Evolutionary conservation across 2,888 invertebrate genomes (phyloP), one percentile per base, ranked within the genome.

Genomic region (Pseudococcus viburni): DNA sequence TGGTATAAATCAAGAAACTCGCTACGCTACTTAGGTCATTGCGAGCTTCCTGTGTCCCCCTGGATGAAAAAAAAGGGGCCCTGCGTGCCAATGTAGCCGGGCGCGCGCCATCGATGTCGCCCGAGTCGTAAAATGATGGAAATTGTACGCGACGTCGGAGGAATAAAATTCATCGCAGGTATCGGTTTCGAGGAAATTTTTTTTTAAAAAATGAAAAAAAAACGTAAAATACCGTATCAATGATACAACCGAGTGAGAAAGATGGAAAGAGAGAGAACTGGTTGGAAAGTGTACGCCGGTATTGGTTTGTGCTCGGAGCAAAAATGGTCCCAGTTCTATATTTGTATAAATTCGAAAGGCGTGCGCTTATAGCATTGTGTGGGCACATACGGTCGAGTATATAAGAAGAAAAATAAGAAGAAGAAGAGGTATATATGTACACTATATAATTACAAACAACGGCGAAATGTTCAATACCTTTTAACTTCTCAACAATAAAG

Each of bases 241-340:
- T 51, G 48, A 51, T 51, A 51, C 48, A 19, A 19, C 8, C 6
- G 15, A 46, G 46, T 33, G 33, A 73, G 46, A 46, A 42, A 42
- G 42, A 42, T 42, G 42, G 9, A 8, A 9, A 6, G 11, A 19
- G 33, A 42, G 12, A 46, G 80, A 46, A 83, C 80, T 83, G 80
- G 80, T 83, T 83, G 80, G 46, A 83, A 83, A 83, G 80, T 22
- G 33, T 19, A 22, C 42, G 42, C 80, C 26, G 26, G 33, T 73
- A 73, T 73, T 33, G 86, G 86, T 86, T 42, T 46, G 85, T n/a
- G 86, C 86, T 86, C 17, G 19, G 19, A 86, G 86, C 86, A 33
- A 86, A 86, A 86, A 68, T 86, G 86, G 86, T 86, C 86, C 64
- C 86, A 86, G 86, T 68, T 86, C 86, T 86, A 86, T 86, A 68